A percentile compares a stretch with the other conserved stretches of the same genome.
Conservation (phyloP, 2,888 invertebrate species). For the Nematopogon swammerdamellus region DNA sequence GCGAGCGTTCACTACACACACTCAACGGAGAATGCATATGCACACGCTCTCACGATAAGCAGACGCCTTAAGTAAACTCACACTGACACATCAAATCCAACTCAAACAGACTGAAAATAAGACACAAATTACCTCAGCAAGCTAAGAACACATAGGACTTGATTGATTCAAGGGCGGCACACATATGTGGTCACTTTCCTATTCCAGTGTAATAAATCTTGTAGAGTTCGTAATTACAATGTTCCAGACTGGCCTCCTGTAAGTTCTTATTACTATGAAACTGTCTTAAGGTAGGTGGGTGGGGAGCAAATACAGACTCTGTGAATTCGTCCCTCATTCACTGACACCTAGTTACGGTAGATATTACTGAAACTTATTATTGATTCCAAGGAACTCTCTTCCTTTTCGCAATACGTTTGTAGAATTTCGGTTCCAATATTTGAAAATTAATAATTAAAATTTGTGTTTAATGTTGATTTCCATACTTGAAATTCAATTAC, state of each 20-base stretch:
- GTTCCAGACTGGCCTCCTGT: slow-evolving; percentile 48
- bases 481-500: no score
- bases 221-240: slow-evolving; percentile 52
- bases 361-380: no score
- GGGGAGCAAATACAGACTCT: no score
- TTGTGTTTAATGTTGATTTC: no score
- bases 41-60: slow-evolving; percentile 17
- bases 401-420: no score
- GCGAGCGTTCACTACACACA: slow-evolving; percentile 23
- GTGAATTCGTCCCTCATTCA: no score
- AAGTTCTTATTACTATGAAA: slow-evolving; percentile 40
- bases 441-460: no score
- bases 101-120: no score
- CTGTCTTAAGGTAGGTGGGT: neutral
- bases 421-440: no score
- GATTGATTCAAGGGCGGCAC: neutral
- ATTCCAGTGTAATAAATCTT: slow-evolving; percentile 51
- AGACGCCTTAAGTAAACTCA: slow-evolving; percentile 21
- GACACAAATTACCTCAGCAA: neutral
- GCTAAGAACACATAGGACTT: no score
- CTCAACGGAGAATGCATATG: slow-evolving; percentile 38
- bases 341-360: no score
- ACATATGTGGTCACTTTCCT: slow-evolving; percentile 42
- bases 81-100: slow-evolving; percentile 19
- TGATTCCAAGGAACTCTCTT: no score